A percentile compares a stretch with the other conserved stretches of the same genome.
Evolutionary conservation across 2,113 vertebrate species (phyloP).

Genomic region (Albula goreensis): DNA sequence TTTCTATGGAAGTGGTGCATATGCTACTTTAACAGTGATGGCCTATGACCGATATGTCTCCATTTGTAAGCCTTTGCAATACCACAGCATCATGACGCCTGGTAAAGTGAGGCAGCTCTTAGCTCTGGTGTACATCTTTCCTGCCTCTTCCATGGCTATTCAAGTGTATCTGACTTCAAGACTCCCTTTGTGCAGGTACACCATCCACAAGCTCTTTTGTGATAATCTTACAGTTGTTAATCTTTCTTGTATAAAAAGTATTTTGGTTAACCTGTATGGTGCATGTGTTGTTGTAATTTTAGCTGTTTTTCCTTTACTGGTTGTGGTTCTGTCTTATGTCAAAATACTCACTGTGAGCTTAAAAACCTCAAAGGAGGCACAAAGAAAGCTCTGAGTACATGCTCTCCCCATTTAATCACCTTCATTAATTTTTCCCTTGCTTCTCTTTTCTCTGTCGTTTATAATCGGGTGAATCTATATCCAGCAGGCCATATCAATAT

Average conservation of each 20-base stretch:
- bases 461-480: slow-evolving; percentile 43
- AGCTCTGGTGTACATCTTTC: slow-evolving; percentile 33
- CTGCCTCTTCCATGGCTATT: slow-evolving; percentile 30
- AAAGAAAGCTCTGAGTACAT: slow-evolving; percentile 52
- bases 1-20: slow-evolving; percentile 44
- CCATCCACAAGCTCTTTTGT: slow-evolving; percentile 54
- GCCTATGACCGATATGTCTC: slow-evolving; percentile 62
- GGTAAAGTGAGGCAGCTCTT: slow-evolving; percentile 41
- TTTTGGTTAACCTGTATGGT: slow-evolving; percentile 40
- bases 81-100: slow-evolving; percentile 46
- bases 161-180: slow-evolving; percentile 44
- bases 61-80: slow-evolving; percentile 60
- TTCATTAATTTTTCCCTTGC: slow-evolving; percentile 52
- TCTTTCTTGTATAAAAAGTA: slow-evolving; percentile 47
- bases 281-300: slow-evolving; percentile 31
- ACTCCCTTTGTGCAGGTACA: slow-evolving; percentile 43
- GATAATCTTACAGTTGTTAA: slow-evolving; percentile 52
- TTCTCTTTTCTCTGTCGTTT: slow-evolving; percentile 52
- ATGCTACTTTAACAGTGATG: slow-evolving; percentile 52
- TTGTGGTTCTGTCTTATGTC: slow-evolving; percentile 50
- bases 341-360: slow-evolving; percentile 49
- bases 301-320: slow-evolving; percentile 42
- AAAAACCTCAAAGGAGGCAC: slow-evolving; percentile 46
- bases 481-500: slow-evolving; percentile 41
- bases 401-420: slow-evolving; percentile 53